Evolutionary conservation across 2,888 invertebrate genomes (phyloP).

Genomic region (Orthosia gracilis): DNA sequence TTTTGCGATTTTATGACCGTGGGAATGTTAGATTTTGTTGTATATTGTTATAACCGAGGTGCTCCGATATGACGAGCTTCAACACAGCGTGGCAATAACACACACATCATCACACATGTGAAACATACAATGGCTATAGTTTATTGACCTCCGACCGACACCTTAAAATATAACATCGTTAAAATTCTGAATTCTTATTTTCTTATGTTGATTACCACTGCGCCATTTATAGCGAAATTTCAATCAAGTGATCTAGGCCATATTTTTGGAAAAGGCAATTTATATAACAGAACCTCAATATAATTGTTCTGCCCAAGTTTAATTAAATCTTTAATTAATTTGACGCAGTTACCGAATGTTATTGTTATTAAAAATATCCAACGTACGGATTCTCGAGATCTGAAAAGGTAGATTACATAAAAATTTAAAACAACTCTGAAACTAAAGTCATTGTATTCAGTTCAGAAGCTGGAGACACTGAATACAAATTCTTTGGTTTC

Average conservation of each 20-base stretch:
- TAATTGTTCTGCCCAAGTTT: slow-evolving; percentile 15
- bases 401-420: slow-evolving; percentile 21
- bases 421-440: slow-evolving; percentile 28
- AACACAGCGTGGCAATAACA: background rate
- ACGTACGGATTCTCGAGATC: slow-evolving; percentile 21
- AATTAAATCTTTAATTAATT: slow-evolving; percentile 36
- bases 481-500: slow-evolving; percentile 23
- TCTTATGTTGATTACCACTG: background rate
- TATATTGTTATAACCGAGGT: slow-evolving; percentile 42
- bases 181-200: background rate
- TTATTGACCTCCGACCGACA: slow-evolving; percentile 45
- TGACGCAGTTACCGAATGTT: slow-evolving; percentile 34
- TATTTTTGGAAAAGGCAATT: slow-evolving; percentile 17
- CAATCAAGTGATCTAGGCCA: slow-evolving; percentile 1
- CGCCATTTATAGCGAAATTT: background rate
- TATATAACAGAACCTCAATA: slow-evolving; percentile 12
- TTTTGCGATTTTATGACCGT: slow-evolving; percentile 40
- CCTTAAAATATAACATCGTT: slow-evolving; percentile 8
- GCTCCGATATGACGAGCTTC: slow-evolving; percentile 16
- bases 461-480: slow-evolving; percentile 7
- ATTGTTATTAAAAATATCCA: slow-evolving; percentile 34
- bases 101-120: slow-evolving; percentile 56
- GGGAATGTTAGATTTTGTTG: slow-evolving; percentile 40
- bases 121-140: slow-evolving; percentile 27
- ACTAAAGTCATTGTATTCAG: slow-evolving; percentile 21